Percentiles rank a stretch among this genome's conserved stretches.
Evolutionary conservation across 1,140 invertebrate species (phyloP).

Genomic region (Acromyrmex charruanus): DNA sequence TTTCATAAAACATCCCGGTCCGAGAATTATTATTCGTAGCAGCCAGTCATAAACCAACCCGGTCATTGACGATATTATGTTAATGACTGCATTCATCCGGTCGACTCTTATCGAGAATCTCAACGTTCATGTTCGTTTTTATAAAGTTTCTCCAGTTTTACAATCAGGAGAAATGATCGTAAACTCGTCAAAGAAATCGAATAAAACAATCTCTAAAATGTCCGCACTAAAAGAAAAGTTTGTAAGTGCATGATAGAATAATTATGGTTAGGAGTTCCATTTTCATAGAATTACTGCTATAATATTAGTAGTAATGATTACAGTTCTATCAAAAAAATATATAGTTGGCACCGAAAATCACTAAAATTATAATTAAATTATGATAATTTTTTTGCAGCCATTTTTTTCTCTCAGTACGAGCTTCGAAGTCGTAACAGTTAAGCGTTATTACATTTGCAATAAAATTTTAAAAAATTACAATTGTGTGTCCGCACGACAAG

Average conservation of each 20-base stretch:
- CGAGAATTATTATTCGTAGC: slow-evolving; percentile 14
- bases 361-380: too few relatives aligned
- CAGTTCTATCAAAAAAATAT: too few relatives aligned
- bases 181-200: neutral
- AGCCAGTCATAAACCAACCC: slow-evolving; percentile 42
- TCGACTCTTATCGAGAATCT: slow-evolving; percentile 59
- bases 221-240: neutral
- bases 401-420: too few relatives aligned
- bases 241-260: too few relatives aligned
- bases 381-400: too few relatives aligned
- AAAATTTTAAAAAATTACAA: neutral
- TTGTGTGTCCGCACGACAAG: neutral
- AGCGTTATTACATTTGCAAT: neutral
- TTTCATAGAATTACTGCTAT: too few relatives aligned
- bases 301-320: too few relatives aligned
- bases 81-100: slow-evolving; percentile 58
- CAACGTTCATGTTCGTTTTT: slow-evolving; percentile 40
- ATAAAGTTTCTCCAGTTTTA: neutral
- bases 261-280: too few relatives aligned
- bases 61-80: slow-evolving; percentile 59
- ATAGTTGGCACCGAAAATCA: too few relatives aligned
- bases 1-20: neutral
- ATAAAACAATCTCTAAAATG: neutral
- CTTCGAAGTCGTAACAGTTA: neutral
- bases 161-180: neutral